Evolutionary conservation across 2,113 vertebrate genomes (phyloP).

Genomic region (Ptilonorhynchus violaceus): DNA sequence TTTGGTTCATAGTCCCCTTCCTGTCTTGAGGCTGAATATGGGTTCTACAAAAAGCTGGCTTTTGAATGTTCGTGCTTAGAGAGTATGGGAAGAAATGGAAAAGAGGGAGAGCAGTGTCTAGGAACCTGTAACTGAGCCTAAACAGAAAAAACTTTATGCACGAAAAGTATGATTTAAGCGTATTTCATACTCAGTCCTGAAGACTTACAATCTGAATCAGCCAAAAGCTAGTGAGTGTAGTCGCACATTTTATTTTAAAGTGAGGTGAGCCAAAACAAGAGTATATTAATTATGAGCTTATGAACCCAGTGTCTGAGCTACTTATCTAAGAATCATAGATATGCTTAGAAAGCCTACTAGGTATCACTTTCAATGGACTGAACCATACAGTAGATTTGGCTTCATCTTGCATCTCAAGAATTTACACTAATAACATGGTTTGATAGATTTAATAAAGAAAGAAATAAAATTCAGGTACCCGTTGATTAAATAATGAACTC

Average conservation of each 20-base stretch:
- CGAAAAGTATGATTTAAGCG: not conserved
- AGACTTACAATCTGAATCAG: not conserved
- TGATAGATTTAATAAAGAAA: not conserved
- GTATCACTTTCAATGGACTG: not conserved
- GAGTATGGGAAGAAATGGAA: not conserved
- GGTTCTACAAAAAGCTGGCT: not conserved
- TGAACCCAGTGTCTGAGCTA: not conserved
- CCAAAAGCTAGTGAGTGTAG: not conserved
- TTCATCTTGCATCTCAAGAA: not conserved
- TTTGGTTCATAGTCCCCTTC: not conserved
- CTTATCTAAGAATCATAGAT: not conserved
- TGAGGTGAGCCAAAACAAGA: not conserved
- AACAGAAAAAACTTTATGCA: not conserved
- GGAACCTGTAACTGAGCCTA: not conserved
- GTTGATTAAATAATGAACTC: not conserved
- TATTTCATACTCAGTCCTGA: not conserved
- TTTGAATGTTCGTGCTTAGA: not conserved
- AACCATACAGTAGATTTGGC: not conserved
- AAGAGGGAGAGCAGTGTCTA: not conserved
- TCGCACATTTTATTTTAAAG: not conserved
- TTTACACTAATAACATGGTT: not conserved
- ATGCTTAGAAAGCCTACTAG: not conserved
- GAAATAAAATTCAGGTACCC: not conserved
- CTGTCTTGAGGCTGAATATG: not conserved
- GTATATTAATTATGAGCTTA: not conserved